Base-by-base conservation (phyloP, 2,797 vertebrate genomes). In the Molossus molossus region DNA sequence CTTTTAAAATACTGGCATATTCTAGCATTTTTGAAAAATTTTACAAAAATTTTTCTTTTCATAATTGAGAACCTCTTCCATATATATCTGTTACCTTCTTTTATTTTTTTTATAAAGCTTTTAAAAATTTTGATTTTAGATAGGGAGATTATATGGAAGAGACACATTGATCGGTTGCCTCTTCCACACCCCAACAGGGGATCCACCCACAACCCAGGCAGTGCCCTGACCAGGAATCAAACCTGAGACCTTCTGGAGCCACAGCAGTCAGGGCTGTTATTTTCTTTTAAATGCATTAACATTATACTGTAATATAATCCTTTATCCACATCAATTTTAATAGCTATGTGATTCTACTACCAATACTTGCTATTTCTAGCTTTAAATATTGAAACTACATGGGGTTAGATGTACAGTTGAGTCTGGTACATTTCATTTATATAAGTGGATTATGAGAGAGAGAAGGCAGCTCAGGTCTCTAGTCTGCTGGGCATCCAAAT, bases 341-440 rank as follows among this genome's bases (percentile, higher is more conserved):
- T 23, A 62, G 23, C 33, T 21, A 1, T n/a, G 9, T 76, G 67
- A 84, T 21, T 17, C 0, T 21, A 58, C n/a, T 14, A 9, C 11
- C 8, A 17, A 20, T 60, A 64, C n/a, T 48, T 25, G 79, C 40
- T 69, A 11, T 79, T 64, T 37, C 33, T 33, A 18, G 10, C n/a
- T 91, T 64, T 53, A 83, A 89, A 69, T 18, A 82, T 33, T 58
- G 82, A 93, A 70, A 23, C 73, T 45, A 11, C 48, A 83, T 79
- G n/a, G 11, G 27, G 33, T 11, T 81, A 58, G 62, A 23, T 17
- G 82, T 53, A 17, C 1, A 14, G 53, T 58, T 40, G 60, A 82
- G 62, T 53, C 40, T 69, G 57, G n/a, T 10, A 9, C 8, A n/a
- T n/a, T 25, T 65, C 8, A 11, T 67, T 70, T 76, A n/a, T 60